Conservation (phyloP, 1,140 invertebrate genomes). For the Heliothis virescens region DNA sequence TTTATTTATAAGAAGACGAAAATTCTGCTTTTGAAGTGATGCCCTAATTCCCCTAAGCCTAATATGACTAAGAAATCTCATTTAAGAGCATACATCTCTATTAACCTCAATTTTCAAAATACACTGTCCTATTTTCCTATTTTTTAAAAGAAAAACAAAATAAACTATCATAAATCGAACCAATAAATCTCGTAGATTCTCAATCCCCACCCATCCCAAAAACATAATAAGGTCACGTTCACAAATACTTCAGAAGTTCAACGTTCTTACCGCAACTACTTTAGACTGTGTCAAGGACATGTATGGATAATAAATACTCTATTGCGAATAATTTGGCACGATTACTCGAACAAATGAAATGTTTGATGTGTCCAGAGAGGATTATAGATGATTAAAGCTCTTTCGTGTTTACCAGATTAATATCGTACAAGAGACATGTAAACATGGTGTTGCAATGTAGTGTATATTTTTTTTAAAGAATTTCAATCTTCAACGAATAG, state of each 20-base stretch:
- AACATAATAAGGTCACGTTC: conserved; percentile 24
- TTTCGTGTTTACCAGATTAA: background rate
- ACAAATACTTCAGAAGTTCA: conserved; percentile 36
- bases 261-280: conserved; percentile 8
- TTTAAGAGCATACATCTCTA: too few relatives aligned
- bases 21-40: too few relatives aligned
- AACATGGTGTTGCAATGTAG: too few relatives aligned
- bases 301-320: conserved; percentile 23
- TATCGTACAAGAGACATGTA: too few relatives aligned
- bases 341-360: background rate
- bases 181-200: background rate
- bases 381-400: background rate
- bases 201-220: background rate
- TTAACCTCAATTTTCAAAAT: too few relatives aligned
- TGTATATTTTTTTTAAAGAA: too few relatives aligned
- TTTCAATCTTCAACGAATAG: too few relatives aligned
- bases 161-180: background rate
- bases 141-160: too few relatives aligned
- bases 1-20: too few relatives aligned
- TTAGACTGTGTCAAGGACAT: conserved; percentile 29
- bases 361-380: background rate
- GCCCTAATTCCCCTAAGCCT: too few relatives aligned
- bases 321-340: conserved; percentile 18
- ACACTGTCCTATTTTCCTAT: too few relatives aligned
- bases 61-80: too few relatives aligned